phyloP scores from a whole-genome alignment of 1,140 invertebrate genomes.

The Drosophila pruinosa region DNA sequence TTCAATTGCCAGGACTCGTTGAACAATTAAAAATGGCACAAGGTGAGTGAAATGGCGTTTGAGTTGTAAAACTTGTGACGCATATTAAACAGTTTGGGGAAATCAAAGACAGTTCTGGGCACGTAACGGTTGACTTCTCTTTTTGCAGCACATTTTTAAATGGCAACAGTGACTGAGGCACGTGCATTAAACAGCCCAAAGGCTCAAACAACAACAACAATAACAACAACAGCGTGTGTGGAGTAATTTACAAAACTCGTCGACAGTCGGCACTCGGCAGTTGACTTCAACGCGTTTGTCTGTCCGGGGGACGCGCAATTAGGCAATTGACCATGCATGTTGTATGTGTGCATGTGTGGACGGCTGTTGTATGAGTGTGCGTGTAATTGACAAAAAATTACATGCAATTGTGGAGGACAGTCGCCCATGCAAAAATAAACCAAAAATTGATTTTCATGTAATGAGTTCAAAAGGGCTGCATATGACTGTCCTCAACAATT shows the following conservation, averaged over 20 bases:
- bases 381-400: constrained; percentile 72
- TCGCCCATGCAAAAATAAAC: constrained; percentile 66
- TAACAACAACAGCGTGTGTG: constrained; percentile 33
- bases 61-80: constrained; percentile 55
- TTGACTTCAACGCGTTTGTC: constrained; percentile 75
- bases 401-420: constrained; percentile 52
- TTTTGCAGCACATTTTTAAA: constrained; percentile 77
- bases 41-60: constrained; percentile 15
- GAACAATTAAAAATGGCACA: constrained; percentile 69
- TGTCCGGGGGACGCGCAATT: constrained; percentile 60
- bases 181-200: constrained; percentile 76
- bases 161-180: constrained; percentile 57
- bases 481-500: constrained; percentile 30
- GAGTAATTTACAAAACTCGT: constrained; percentile 77
- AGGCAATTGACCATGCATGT: constrained; percentile 64
- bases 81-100: constrained; percentile 64
- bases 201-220: constrained; percentile 22
- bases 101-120: constrained; percentile 31
- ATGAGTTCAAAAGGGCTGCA: constrained; percentile 65
- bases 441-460: constrained; percentile 79
- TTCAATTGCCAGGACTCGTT: constrained; percentile 60
- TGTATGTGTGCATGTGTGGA: background rate
- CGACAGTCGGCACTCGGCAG: constrained; percentile 39
- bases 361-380: too few relatives aligned
- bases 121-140: constrained; percentile 46